Evolutionary conservation across 2,888 invertebrate species (phyloP), one percentile per base, ranked within the genome.

Genomic region (Oligia latruncula): DNA sequence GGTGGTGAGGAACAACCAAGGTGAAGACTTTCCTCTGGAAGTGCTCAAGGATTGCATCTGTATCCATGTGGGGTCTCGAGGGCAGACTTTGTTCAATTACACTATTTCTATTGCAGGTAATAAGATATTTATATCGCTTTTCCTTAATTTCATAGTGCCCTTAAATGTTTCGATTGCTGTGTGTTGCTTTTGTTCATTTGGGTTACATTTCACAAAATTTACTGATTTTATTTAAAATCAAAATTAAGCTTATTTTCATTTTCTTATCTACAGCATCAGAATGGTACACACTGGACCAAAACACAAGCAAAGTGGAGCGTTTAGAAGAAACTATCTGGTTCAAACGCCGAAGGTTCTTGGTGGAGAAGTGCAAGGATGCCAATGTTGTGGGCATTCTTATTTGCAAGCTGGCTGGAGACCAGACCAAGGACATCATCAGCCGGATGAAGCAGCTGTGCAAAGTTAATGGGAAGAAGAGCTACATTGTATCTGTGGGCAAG

Each of bases 351-450:
- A 97, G 98, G 85, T 99, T 97, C 93, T 97, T 99, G 74, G 97
- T 99, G 49, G 99, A 99, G 95, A 98, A 98, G 93, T 98, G 99
- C 84, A 99, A 98, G 93, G 99, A 99, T 96, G 99, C 99, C 1
- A 97, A 97, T 86, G 98, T 98, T 9, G 97, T 99, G 62, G 99
- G 99, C 0, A 98, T 99, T 71, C 97, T 99, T 23, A 98, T 99
- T n/a, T 99, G 99, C 79, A 99, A 99, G 52, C 97, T 99, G 15
- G 98, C 98, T 5, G 98, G 99, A 17, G 97, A 98, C 76, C 98
- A 98, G 88, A 99, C 98, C 88, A 96, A 98, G 65, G 97, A 98
- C 78, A 97, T 98, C 15, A 98, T 99, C 17, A 97, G 97, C n/a
- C 97, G 98, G 78, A 95, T 99, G 88, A 98, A 98, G 93, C 94